These are phyloP conservation scores for Capreolus pygargus DNA, from an alignment of 2,113 vertebrate genomes.

Conservation along the genomic window DNA sequence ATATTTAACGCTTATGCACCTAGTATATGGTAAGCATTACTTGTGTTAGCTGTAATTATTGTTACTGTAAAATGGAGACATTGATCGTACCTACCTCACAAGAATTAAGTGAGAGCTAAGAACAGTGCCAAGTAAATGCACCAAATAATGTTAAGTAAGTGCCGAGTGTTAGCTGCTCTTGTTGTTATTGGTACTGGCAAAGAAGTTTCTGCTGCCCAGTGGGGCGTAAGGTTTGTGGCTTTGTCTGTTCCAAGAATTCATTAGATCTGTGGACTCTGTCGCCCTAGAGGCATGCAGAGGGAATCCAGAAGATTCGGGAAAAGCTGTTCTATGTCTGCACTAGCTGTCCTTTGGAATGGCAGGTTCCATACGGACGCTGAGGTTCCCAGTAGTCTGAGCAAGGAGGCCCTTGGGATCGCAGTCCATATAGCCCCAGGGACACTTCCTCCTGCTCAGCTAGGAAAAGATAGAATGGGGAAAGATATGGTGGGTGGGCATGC, in stretches of 20 bases:
- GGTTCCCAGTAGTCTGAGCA: neutral
- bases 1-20: neutral
- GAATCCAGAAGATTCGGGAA: neutral
- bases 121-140: too few relatives aligned
- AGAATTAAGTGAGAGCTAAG: neutral
- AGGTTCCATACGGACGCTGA: neutral
- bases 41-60: neutral
- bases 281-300: neutral
- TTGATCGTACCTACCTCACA: neutral
- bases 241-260: neutral
- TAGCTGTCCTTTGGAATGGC: neutral
- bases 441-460: neutral
- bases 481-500: neutral
- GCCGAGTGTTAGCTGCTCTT: neutral
- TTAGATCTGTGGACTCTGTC: neutral
- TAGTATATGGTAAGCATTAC: neutral
- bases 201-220: constrained; percentile 63
- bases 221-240: constrained; percentile 6
- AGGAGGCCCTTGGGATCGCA: neutral
- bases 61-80: neutral
- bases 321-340: neutral
- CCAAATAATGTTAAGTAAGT: neutral
- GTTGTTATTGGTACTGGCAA: neutral
- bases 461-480: too few relatives aligned
- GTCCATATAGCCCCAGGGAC: accelerated